Evolutionary conservation across 2,113 vertebrate species (phyloP).

Genomic region (Eptesicus fuscus): DNA sequence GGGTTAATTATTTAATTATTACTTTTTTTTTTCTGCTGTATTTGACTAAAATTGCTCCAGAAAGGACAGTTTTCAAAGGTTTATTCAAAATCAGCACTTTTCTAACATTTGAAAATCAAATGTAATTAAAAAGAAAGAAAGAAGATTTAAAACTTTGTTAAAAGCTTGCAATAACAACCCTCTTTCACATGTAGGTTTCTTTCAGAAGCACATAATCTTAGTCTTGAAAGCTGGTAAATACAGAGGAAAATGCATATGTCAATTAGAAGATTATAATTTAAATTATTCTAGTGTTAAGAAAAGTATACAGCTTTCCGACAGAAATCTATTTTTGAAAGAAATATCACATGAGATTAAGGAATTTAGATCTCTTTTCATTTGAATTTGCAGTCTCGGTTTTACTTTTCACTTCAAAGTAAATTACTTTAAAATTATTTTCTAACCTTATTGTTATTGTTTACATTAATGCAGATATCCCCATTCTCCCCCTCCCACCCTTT

Average conservation of each 20-base stretch:
- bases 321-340: neutral
- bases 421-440: neutral
- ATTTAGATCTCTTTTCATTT: neutral
- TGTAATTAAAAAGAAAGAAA: neutral
- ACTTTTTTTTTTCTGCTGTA: neutral
- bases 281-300: neutral
- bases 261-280: neutral
- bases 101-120: neutral
- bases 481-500: neutral
- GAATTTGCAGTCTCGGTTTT: neutral
- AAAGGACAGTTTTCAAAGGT: neutral
- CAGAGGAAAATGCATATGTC: neutral
- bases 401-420: neutral
- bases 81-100: constrained; percentile 15
- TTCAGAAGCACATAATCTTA: neutral
- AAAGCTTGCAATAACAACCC: neutral
- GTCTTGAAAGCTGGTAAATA: neutral
- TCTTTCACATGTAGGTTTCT: neutral
- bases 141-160: neutral
- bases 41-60: neutral
- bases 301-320: neutral
- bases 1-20: constrained; percentile 3
- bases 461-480: neutral
- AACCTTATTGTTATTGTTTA: neutral
- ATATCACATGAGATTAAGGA: neutral